phyloP scores from a whole-genome alignment of 2,113 vertebrate species.

The Cnemophilus loriae region DNA sequence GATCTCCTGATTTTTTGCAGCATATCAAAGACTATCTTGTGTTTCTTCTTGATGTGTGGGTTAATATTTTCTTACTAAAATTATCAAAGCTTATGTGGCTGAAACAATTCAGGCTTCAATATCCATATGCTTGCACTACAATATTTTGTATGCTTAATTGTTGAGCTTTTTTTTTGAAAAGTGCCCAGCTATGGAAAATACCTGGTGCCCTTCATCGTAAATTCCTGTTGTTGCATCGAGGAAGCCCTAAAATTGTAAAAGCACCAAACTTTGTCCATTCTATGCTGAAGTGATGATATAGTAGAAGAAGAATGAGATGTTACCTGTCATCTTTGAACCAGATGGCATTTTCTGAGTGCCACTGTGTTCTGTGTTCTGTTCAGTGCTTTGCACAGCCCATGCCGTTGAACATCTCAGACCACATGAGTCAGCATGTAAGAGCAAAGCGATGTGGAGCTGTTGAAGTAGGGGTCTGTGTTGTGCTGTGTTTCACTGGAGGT shows the following conservation, averaged over 20 bases:
- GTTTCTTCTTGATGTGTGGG: background rate
- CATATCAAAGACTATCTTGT: background rate
- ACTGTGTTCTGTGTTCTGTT: fast-evolving
- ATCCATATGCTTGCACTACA: background rate
- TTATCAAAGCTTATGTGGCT: background rate
- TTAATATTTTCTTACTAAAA: background rate
- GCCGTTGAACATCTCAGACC: fast-evolving
- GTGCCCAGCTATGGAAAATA: background rate
- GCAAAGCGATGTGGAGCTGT: background rate
- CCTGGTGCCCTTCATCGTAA: background rate
- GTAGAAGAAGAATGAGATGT: background rate
- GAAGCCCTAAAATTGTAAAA: background rate
- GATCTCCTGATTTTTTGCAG: background rate
- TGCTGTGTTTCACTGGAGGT: background rate
- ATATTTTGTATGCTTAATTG: background rate
- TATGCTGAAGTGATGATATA: fast-evolving
- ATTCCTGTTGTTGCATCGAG: background rate
- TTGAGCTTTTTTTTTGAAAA: background rate
- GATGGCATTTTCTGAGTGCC: fast-evolving
- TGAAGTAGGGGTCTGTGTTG: too few relatives aligned
- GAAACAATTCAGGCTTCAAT: background rate
- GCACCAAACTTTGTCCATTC: fast-evolving
- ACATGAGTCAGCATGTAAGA: fast-evolving
- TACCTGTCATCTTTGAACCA: background rate
- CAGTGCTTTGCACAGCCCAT: fast-evolving